phyloP scores from a whole-genome alignment of 2,888 invertebrate species.

The Sminthurinus aureus region DNA sequence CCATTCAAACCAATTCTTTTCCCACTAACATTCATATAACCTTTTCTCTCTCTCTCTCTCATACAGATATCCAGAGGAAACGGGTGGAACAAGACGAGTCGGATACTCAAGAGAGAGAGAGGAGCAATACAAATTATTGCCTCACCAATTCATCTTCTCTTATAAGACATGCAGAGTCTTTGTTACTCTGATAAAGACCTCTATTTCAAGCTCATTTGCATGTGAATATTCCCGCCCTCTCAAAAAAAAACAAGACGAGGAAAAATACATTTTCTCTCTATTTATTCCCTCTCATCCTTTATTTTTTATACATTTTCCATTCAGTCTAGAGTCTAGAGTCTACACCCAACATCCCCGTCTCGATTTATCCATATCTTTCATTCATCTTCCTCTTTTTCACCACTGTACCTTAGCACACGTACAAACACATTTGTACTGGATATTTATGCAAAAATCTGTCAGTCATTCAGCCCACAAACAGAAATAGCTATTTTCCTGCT shows the following conservation, averaged over 20 bases:
- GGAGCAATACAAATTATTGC: slow-evolving; percentile 56
- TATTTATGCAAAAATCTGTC: no score
- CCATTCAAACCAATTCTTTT: slow-evolving; percentile 51
- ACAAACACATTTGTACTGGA: no score
- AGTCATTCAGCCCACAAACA: no score
- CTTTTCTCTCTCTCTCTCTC: slow-evolving; percentile 14
- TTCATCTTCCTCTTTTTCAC: background rate
- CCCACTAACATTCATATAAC: slow-evolving; percentile 42
- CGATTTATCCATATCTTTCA: background rate
- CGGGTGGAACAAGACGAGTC: background rate
- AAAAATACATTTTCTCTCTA: background rate
- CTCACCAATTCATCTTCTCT: slow-evolving; percentile 53
- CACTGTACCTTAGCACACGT: background rate
- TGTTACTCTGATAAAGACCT: slow-evolving; percentile 45
- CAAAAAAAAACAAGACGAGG: background rate
- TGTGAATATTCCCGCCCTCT: slow-evolving; percentile 52
- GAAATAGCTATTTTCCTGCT: no score
- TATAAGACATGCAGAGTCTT: slow-evolving; percentile 38
- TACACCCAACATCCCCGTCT: background rate
- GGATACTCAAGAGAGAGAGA: slow-evolving; percentile 31
- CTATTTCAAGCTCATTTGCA: slow-evolving; percentile 53
- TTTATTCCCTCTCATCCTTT: slow-evolving; percentile 5
- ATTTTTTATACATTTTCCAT: background rate
- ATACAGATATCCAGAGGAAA: background rate
- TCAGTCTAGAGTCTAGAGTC: background rate